Percentiles rank a stretch among this genome's conserved stretches.
phyloP scores from a whole-genome alignment of 2,113 vertebrate species.

The Pterophyllum scalare region DNA sequence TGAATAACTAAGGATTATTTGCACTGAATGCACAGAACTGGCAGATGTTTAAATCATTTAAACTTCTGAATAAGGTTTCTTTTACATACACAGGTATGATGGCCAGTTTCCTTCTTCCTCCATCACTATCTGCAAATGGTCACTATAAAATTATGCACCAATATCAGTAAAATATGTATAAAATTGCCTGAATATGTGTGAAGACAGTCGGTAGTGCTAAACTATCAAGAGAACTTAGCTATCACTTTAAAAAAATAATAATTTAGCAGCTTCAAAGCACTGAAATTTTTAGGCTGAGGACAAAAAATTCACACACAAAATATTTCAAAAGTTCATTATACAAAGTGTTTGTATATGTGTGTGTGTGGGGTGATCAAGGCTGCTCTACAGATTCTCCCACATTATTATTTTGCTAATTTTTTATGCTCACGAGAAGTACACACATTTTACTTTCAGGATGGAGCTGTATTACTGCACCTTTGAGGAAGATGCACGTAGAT shows the following conservation, averaged over 20 bases:
- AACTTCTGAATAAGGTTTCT: too few relatives aligned
- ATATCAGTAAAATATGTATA: background rate
- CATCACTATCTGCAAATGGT: background rate
- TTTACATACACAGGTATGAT: too few relatives aligned
- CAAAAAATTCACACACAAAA: background rate
- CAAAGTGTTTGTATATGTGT: background rate
- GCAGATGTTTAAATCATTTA: background rate
- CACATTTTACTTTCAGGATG: background rate
- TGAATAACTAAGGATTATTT: background rate
- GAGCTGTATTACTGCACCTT: background rate
- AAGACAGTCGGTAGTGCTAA: background rate
- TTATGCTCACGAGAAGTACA: background rate
- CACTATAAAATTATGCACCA: background rate
- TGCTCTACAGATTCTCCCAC: background rate
- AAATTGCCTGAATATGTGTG: background rate
- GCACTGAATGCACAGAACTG: background rate
- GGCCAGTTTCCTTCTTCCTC: background rate
- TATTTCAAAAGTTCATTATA: background rate
- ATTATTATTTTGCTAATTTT: background rate
- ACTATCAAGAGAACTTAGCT: background rate
- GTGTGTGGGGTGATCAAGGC: too few relatives aligned
- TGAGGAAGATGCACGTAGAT: background rate
- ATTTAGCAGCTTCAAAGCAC: background rate
- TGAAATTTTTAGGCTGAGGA: background rate
- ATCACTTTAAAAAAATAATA: background rate